Percentiles rank a stretch among this genome's conserved stretches.
phyloP scores from a whole-genome alignment of 2,797 vertebrate species.

The Rachycentron canadum region DNA sequence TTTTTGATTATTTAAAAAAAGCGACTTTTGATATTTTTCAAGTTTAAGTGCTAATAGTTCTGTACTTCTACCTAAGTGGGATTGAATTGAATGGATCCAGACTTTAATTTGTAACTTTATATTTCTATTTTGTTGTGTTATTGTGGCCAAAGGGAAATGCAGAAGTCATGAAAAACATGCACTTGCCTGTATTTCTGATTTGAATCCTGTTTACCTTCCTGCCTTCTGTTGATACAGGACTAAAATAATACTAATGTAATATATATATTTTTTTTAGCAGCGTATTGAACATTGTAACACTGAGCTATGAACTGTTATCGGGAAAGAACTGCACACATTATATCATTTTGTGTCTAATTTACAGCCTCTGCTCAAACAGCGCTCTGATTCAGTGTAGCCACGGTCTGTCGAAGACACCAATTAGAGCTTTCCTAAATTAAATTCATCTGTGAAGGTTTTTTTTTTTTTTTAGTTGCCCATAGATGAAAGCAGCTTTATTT shows the following conservation, averaged over 20 bases:
- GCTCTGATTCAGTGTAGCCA: conserved; percentile 51
- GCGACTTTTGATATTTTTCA: neutral
- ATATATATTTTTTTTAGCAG: neutral
- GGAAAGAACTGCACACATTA: conserved; percentile 46
- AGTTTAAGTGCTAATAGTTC: neutral
- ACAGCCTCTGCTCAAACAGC: conserved; percentile 54
- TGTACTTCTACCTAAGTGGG: neutral
- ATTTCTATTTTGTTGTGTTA: neutral
- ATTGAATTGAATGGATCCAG: neutral
- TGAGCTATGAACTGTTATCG: conserved; percentile 51
- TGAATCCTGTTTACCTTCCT: conserved; percentile 11
- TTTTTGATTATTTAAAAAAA: too few relatives aligned
- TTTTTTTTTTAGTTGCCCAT: conserved; percentile 41
- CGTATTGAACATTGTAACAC: conserved; percentile 47
- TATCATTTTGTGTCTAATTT: conserved; percentile 59
- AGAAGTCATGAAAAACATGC: neutral
- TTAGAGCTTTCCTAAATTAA: conserved; percentile 67
- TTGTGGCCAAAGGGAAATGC: conserved; percentile 26
- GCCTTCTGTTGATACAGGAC: conserved; percentile 12
- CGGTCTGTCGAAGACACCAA: conserved; percentile 64
- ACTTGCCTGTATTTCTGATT: conserved; percentile 18
- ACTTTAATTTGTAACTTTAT: neutral
- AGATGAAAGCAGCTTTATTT: conserved; percentile 80
- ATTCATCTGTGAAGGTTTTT: conserved; percentile 55
- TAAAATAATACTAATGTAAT: conserved; percentile 22